Conservation (phyloP, 2,888 invertebrate genomes). For the Diarsia brunnea region DNA sequence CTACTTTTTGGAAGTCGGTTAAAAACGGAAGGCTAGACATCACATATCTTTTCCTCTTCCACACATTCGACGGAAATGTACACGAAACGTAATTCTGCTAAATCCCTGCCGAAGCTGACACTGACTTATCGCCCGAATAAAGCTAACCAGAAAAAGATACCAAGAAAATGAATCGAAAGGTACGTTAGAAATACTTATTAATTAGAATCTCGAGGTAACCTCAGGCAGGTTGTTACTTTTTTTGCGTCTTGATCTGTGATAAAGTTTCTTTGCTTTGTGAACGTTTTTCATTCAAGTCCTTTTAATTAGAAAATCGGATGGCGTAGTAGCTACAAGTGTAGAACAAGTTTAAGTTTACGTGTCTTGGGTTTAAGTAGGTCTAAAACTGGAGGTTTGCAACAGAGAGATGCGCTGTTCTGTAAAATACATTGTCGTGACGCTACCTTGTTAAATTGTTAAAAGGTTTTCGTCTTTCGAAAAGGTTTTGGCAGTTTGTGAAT, state of each 20-base stretch:
- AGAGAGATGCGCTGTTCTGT: conserved; percentile 4
- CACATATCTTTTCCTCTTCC: conserved; percentile 37
- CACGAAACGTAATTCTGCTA: conserved; percentile 47
- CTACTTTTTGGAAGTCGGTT: too few relatives aligned
- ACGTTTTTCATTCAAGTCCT: conserved; percentile 38
- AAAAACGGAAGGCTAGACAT: conserved; percentile 20
- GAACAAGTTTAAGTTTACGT: conserved; percentile 36
- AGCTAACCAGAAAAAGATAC: conserved; percentile 36
- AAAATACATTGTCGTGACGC: neutral
- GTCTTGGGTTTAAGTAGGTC: conserved; percentile 18
- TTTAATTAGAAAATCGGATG: conserved; percentile 41
- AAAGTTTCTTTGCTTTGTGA: conserved; percentile 15
- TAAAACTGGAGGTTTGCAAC: conserved; percentile 1
- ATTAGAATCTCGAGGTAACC: conserved; percentile 22
- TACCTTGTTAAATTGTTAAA: neutral
- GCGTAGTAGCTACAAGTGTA: conserved; percentile 21
- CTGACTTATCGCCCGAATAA: conserved; percentile 44
- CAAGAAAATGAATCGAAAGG: conserved; percentile 33
- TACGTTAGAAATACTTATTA: conserved; percentile 20
- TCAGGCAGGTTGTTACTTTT: conserved; percentile 4
- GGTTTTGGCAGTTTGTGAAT: neutral
- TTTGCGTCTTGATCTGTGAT: conserved; percentile 8
- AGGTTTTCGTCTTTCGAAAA: neutral
- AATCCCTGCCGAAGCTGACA: conserved; percentile 56
- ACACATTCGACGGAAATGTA: conserved; percentile 40